A percentile compares a stretch with the other conserved stretches of the same genome.
Evolutionary conservation across 2,113 vertebrate genomes (phyloP).

Genomic region (Perccottus glenii): DNA sequence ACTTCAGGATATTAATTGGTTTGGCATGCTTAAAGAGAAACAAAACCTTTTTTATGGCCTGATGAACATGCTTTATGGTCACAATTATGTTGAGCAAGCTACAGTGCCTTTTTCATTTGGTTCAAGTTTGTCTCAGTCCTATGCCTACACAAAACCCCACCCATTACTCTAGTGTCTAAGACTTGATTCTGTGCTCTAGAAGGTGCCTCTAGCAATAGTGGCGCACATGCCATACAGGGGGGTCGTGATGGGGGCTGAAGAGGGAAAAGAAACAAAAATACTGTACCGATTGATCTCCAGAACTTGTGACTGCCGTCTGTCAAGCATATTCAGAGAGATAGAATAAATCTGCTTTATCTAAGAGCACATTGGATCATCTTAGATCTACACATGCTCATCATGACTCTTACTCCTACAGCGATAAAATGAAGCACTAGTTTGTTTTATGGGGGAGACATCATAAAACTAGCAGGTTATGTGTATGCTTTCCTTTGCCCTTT

Average conservation of each 20-base stretch:
- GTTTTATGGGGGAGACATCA: background rate
- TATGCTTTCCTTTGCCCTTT: background rate
- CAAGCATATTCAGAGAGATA: slow-evolving; percentile 87
- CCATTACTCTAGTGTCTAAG: slow-evolving; percentile 39
- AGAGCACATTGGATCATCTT: slow-evolving; percentile 74
- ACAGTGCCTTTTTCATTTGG: slow-evolving; percentile 40
- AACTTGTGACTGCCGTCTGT: slow-evolving; percentile 88
- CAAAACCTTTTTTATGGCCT: slow-evolving; percentile 68
- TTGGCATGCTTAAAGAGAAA: slow-evolving; percentile 74
- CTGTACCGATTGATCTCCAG: slow-evolving; percentile 88
- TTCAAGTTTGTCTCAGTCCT: slow-evolving; percentile 43
- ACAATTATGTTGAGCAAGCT: slow-evolving; percentile 73
- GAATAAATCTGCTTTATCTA: slow-evolving; percentile 83
- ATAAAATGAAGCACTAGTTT: too few relatives aligned
- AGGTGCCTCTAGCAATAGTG: slow-evolving; percentile 72
- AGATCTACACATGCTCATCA: slow-evolving; percentile 68
- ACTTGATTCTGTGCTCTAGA: slow-evolving; percentile 58
- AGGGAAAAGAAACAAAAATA: slow-evolving; percentile 82
- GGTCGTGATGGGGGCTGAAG: slow-evolving; percentile 81
- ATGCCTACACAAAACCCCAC: slow-evolving; percentile 50
- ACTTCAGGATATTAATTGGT: slow-evolving; percentile 67
- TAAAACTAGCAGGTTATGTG: background rate
- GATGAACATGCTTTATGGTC: slow-evolving; percentile 78
- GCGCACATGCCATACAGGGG: slow-evolving; percentile 81
- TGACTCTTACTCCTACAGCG: slow-evolving; percentile 28